Percentiles rank a stretch among this genome's conserved stretches.
Evolutionary conservation across 2,113 vertebrate genomes (phyloP).

Genomic region (Larimichthys polyactis): DNA sequence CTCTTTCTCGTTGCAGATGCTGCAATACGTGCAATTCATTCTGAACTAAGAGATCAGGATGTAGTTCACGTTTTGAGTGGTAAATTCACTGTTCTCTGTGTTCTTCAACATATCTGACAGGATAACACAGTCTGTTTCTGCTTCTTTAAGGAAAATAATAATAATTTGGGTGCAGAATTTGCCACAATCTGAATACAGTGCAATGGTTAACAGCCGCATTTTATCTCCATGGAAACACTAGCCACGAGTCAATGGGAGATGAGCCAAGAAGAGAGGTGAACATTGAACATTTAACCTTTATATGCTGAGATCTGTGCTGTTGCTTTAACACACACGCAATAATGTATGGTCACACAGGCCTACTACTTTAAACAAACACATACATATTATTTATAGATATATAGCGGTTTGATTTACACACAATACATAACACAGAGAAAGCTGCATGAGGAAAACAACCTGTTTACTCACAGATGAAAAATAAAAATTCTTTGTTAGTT

Average conservation of each 20-base stretch:
- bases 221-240: slow-evolving; percentile 33
- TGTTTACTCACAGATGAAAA: neutral
- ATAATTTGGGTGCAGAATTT: neutral
- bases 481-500: neutral
- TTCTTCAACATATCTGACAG: neutral
- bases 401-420: neutral
- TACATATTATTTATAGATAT: neutral
- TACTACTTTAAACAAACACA: neutral
- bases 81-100: neutral
- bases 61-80: neutral
- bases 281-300: slow-evolving; percentile 6
- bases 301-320: neutral
- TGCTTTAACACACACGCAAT: neutral
- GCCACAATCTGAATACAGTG: neutral
- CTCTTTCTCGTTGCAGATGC: neutral
- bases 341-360: neutral
- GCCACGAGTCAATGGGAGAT: slow-evolving; percentile 15
- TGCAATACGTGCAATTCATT: neutral
- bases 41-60: neutral
- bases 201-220: slow-evolving; percentile 10
- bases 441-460: neutral
- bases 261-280: neutral
- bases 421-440: neutral
- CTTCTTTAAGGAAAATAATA: neutral
- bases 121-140: neutral